Base-by-base conservation (phyloP, 2,797 vertebrate genomes). In the Botia kubotai region DNA sequence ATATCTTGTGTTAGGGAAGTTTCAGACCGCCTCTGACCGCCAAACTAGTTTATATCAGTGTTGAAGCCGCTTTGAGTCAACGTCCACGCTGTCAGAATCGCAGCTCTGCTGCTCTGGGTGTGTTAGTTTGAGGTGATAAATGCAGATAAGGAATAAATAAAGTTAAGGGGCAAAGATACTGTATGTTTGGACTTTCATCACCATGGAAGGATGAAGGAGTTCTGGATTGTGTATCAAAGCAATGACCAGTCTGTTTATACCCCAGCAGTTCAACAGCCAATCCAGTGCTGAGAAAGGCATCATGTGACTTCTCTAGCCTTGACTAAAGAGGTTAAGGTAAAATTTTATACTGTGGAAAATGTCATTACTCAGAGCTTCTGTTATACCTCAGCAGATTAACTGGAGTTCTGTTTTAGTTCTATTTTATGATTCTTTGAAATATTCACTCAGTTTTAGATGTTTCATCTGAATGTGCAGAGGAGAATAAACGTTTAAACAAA, bases 121-220 rank as follows among this genome's bases (percentile, higher is more conserved):
- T 83, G 86, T 72, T 81, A 53, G 68, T 26, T 55, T 21, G 26
- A 26, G 67, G 76, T 74, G 77, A 82, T 82, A 79, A 81, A 83
- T 29, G 74, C 69, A 79, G 88, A 87, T 80, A 82, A 82, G 83
- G 71, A 62, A 19, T 75, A 67, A 74, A 75, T 85, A 82, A 52
- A 68, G 72, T 68, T 81, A 39, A 73, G 82, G 68, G 62, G 73
- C 70, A 84, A 4, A 81, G 75, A 81, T 62, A 63, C 60, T 17
- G 6, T 63, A 78, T 33, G 48, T 77, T 50, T 84, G 66, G 79
- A 65, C 81, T 85, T 83, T 79, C 75, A 75, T 86, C 82, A 85
- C 72, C 23, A 46, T 6, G 57, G 52, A 46, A 80, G 57, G 10
- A 46, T 46, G 52, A 60, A 60, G 33, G 68, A 63, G 62, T 74